Percentiles rank a stretch among this genome's conserved stretches.
These are phyloP conservation scores for Diloba caeruleocephala DNA, from an alignment of 2,888 invertebrate species.

Conservation along the genomic window DNA sequence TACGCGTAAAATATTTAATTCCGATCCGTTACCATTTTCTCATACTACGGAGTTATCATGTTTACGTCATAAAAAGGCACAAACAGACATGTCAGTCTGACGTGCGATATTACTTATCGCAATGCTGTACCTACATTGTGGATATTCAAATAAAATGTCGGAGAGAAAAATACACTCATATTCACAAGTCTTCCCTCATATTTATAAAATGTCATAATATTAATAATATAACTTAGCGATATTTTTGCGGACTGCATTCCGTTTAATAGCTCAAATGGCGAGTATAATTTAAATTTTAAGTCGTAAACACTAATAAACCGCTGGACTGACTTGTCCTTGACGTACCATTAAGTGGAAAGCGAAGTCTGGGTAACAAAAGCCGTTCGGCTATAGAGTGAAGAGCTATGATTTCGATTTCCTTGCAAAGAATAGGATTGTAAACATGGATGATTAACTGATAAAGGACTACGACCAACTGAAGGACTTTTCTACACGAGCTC, in stretches of 20 bases:
- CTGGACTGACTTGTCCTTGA: constrained; percentile 1
- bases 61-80: constrained; percentile 24
- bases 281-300: constrained; percentile 25
- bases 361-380: constrained; percentile 4
- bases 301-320: constrained; percentile 13
- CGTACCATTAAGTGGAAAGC: constrained; percentile 2
- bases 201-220: constrained; percentile 45
- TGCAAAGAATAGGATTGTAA: too few species aligned
- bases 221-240: constrained; percentile 35
- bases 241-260: constrained; percentile 45
- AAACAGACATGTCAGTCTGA: constrained; percentile 24
- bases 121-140: constrained; percentile 10
- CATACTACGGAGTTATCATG: constrained; percentile 13
- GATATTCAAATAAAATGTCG: constrained; percentile 34
- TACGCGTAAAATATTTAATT: background rate
- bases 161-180: constrained; percentile 15
- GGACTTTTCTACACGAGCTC: too few species aligned
- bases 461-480: background rate
- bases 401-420: background rate
- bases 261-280: constrained; percentile 34
- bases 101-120: constrained; percentile 32
- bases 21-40: constrained; percentile 22
- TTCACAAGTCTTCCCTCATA: constrained; percentile 18
- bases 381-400: constrained; percentile 4
- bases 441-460: too few species aligned